phyloP scores from a whole-genome alignment of 1,140 invertebrate species.

The Capitella teleta region DNA sequence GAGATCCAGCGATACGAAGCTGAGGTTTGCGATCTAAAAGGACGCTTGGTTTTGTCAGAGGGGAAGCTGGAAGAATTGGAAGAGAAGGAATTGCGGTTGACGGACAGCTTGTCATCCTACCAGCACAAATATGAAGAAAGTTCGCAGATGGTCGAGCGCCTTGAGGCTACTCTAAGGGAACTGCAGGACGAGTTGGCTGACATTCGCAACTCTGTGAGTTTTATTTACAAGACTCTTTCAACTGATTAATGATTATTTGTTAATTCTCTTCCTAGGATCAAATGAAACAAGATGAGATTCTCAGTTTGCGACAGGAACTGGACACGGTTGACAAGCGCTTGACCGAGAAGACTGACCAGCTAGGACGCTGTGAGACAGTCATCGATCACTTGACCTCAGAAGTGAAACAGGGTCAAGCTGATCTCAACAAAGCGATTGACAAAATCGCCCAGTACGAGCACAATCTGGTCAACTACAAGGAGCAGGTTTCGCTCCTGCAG shows the following conservation, averaged over 20 bases:
- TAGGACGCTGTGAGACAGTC: constrained; percentile 32
- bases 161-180: constrained; percentile 21
- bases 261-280: no score
- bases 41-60: no score
- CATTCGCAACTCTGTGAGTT: constrained; percentile 21
- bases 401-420: constrained; percentile 28
- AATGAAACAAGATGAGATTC: constrained; percentile 28
- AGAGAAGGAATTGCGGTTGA: constrained; percentile 24
- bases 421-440: constrained; percentile 24
- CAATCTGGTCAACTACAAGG: constrained; percentile 23
- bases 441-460: constrained; percentile 28
- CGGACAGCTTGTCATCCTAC: constrained; percentile 20
- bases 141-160: constrained; percentile 22
- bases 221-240: not conserved
- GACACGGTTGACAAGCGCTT: constrained; percentile 28
- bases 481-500: constrained; percentile 20
- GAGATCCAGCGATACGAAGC: no score
- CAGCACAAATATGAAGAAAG: constrained; percentile 30
- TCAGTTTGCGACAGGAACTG: constrained; percentile 26
- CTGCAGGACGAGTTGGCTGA: constrained; percentile 30
- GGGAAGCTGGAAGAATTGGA: constrained; percentile 21
- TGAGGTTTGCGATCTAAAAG: not conserved
- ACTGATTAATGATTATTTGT: not conserved
- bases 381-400: constrained; percentile 37
- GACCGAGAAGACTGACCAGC: constrained; percentile 25